Percentiles rank a stretch among this genome's conserved stretches.
Evolutionary conservation across 1,140 invertebrate species (phyloP).

Genomic region (Thereuonema tuberculata): DNA sequence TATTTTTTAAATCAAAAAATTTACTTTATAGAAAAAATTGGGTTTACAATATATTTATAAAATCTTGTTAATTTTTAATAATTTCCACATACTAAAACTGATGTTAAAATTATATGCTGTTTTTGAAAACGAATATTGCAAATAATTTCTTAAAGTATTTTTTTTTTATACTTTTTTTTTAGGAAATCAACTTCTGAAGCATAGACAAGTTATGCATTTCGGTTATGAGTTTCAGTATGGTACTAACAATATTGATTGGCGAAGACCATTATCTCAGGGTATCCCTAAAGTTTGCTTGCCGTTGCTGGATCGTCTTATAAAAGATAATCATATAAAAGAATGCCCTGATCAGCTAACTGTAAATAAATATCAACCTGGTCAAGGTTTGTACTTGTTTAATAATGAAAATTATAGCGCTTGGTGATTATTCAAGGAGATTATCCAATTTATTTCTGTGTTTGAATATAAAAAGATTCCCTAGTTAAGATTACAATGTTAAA

Average conservation of each 20-base stretch:
- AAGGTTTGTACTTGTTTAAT: constrained; percentile 40
- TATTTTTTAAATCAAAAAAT: background rate
- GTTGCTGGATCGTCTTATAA: constrained; percentile 46
- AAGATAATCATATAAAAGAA: constrained; percentile 31
- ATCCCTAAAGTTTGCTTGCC: constrained; percentile 57
- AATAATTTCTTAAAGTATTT: constrained; percentile 40
- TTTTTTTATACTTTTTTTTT: constrained; percentile 10
- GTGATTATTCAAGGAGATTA: background rate
- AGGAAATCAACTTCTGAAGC: constrained; percentile 48
- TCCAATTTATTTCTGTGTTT: background rate
- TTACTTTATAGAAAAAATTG: constrained; percentile 1
- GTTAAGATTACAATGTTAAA: too few relatives aligned
- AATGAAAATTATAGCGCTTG: constrained; percentile 4
- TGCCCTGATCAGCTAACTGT: constrained; percentile 82
- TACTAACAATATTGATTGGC: constrained; percentile 68
- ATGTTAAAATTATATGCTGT: constrained; percentile 58
- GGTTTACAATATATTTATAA: background rate
- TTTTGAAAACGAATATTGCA: constrained; percentile 48
- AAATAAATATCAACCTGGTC: constrained; percentile 79
- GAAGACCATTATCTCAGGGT: constrained; percentile 44
- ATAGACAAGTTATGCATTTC: constrained; percentile 79
- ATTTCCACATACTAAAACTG: constrained; percentile 52
- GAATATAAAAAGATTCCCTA: background rate
- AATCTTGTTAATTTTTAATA: constrained; percentile 12
- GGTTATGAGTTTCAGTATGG: constrained; percentile 88